A percentile compares a stretch with the other conserved stretches of the same genome.
Evolutionary conservation across 2,888 invertebrate species (phyloP).

Genomic region (Cephus pulcher): DNA sequence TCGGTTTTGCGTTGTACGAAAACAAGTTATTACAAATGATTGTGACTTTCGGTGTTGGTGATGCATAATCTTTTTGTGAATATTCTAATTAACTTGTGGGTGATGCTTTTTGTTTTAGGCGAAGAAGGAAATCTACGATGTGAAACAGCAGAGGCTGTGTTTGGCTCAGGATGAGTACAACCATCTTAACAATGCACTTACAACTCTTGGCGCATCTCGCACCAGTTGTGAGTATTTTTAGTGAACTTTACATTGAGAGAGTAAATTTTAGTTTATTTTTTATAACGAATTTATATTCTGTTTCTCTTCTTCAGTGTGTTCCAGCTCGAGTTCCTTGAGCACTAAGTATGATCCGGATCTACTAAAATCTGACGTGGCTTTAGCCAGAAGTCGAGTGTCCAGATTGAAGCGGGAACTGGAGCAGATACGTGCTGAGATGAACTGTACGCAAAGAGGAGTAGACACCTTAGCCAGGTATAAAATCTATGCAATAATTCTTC

Average conservation of each 20-base stretch:
- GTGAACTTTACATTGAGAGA: not conserved
- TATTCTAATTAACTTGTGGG: not conserved
- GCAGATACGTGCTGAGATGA: conserved; percentile 92
- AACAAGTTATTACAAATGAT: not conserved
- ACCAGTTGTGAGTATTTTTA: conserved; percentile 84
- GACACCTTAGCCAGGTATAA: conserved; percentile 90
- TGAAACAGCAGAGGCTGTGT: conserved; percentile 93
- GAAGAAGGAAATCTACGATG: conserved; percentile 95
- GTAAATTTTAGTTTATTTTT: not conserved
- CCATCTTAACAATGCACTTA: conserved; percentile 87
- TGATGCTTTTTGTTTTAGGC: conserved; percentile 73
- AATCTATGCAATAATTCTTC: not conserved
- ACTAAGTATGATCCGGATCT: conserved; percentile 96
- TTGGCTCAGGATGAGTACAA: conserved; percentile 97
- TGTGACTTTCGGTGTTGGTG: not conserved
- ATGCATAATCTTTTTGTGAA: conserved; percentile 48
- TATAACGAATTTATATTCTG: conserved; percentile 15
- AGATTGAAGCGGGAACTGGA: conserved; percentile 89
- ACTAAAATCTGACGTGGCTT: conserved; percentile 89
- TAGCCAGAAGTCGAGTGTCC: conserved; percentile 89
- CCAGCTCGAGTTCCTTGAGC: conserved; percentile 87
- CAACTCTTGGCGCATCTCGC: conserved; percentile 87
- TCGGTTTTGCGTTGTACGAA: not conserved
- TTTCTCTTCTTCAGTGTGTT: conserved; percentile 76
- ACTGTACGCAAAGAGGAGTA: conserved; percentile 91